Base-by-base conservation (phyloP, 2,888 invertebrate genomes). In the Acholoe squamosa region DNA sequence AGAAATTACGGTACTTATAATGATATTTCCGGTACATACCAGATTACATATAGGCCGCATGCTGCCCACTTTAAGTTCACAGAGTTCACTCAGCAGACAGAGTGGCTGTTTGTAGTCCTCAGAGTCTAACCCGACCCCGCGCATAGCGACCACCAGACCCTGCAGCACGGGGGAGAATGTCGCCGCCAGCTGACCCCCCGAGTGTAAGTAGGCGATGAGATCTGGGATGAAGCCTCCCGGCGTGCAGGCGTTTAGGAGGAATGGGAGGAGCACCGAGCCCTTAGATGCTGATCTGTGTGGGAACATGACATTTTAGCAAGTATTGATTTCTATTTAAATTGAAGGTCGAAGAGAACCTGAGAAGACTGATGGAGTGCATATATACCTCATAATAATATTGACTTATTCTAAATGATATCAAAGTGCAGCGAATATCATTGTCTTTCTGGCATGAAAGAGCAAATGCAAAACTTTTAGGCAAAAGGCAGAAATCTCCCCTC, bases 151-250 rank as follows among this genome's bases (percentile, higher is more conserved):
- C 92, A 97, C 97, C 91, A 98, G 96, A 90, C 97, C 97, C 93
- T 97, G 97, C 0, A 98, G 96, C 94, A 98, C 96, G 0, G 97
- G 97, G 56, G 96, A 96, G 95, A 97, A 97, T 61, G 97, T 93
- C 94, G 31, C 25, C 10, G 5, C 33, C 34, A 86, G 71, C 43
- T 19, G 43, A 3, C n/a, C 90, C 19, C 28, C 90, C 12, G 19
- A 5, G 28, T 33, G 12, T 0, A 56, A 22, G 16, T 19, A 25
- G 28, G 96, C 96, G 25, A 97, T 96, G 16, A 98, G 96, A 92
- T 96, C 96, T 5, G 97, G 97, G 33, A 98, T 96, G 93, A 98
- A 97, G 0, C 98, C 98, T 56, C 97, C 96, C 0, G 98, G 98
- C 33, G 98, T 96, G 89, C 97, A 97, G 93, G 97, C 97, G 84